A percentile compares a stretch with the other conserved stretches of the same genome.
Conservation (phyloP, 2,888 invertebrate genomes). For the Andricus quercusramuli region DNA sequence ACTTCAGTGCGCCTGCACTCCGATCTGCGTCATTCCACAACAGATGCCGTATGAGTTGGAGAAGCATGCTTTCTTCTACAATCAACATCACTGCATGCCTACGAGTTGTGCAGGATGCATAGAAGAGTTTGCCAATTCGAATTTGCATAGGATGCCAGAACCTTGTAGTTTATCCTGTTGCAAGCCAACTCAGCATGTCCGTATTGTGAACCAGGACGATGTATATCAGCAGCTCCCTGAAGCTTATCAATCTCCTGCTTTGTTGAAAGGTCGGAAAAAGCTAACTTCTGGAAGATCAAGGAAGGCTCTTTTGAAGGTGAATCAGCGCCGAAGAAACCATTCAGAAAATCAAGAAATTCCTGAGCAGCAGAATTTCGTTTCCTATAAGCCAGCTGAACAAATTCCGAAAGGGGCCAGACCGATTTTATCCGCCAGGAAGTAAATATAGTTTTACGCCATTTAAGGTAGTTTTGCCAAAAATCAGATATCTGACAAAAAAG, state of each 20-base stretch:
- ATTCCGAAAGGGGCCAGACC: conserved; percentile 7
- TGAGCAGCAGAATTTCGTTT: background rate
- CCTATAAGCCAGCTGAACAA: background rate
- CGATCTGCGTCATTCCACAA: too few species aligned
- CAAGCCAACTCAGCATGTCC: background rate
- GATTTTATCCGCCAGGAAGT: conserved; percentile 1
- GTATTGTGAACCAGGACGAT: too few species aligned
- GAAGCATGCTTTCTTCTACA: background rate
- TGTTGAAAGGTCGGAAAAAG: background rate
- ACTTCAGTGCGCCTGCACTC: too few species aligned
- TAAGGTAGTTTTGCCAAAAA: too few species aligned
- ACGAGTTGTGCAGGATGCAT: background rate
- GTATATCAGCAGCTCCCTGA: background rate
- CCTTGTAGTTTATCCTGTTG: background rate
- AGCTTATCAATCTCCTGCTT: background rate
- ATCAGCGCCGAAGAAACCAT: background rate
- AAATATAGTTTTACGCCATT: conserved; percentile 17
- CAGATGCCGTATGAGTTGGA: background rate
- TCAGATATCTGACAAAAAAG: too few species aligned
- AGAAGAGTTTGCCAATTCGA: background rate
- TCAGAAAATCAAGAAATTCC: background rate
- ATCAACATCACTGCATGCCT: background rate
- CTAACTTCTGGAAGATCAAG: too few species aligned
- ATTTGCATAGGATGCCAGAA: background rate
- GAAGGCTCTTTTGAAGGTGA: background rate